These are phyloP conservation scores for Drosophila miranda DNA, from an alignment of 1,140 invertebrate genomes.

Conservation along the genomic window DNA sequence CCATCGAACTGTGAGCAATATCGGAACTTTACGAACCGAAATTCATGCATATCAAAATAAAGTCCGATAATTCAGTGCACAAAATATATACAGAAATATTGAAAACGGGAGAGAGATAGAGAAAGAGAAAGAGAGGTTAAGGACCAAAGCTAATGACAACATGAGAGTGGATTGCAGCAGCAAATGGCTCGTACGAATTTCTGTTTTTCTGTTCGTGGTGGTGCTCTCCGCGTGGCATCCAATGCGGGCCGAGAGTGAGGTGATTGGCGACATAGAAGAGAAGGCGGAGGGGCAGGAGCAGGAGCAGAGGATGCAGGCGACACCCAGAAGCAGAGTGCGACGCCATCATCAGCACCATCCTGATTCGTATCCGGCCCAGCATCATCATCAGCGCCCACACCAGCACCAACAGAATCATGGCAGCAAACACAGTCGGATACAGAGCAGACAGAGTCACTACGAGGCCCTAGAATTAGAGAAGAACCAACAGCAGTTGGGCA, in stretches of 20 bases:
- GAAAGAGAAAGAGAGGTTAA: constrained; percentile 1
- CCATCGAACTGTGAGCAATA: constrained; percentile 31
- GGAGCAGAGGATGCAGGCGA: not conserved
- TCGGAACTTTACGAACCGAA: constrained; percentile 11
- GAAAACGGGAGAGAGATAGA: not conserved
- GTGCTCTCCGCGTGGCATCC: constrained; percentile 18
- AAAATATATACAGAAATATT: constrained; percentile 16
- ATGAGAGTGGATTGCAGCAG: constrained; percentile 55
- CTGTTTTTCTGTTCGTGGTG: constrained; percentile 39
- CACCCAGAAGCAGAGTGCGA: not conserved
- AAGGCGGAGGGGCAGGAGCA: not conserved
- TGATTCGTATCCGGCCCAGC: constrained; percentile 21
- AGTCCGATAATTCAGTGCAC: not conserved
- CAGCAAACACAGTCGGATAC: constrained; percentile 20
- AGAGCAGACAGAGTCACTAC: constrained; percentile 52
- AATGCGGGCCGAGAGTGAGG: constrained; percentile 52
- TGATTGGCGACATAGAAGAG: constrained; percentile 64
- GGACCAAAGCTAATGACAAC: constrained; percentile 40
- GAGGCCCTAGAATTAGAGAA: constrained; percentile 53
- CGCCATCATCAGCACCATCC: constrained; percentile 19
- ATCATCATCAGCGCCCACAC: constrained; percentile 11
- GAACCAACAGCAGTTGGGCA: constrained; percentile 59
- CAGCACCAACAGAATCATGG: constrained; percentile 18
- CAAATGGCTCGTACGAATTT: constrained; percentile 44
- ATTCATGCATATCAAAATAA: constrained; percentile 15